Evolutionary conservation across 1,140 invertebrate genomes (phyloP), one percentile per base, ranked within the genome.

Genomic region (Antheraea mylitta): DNA sequence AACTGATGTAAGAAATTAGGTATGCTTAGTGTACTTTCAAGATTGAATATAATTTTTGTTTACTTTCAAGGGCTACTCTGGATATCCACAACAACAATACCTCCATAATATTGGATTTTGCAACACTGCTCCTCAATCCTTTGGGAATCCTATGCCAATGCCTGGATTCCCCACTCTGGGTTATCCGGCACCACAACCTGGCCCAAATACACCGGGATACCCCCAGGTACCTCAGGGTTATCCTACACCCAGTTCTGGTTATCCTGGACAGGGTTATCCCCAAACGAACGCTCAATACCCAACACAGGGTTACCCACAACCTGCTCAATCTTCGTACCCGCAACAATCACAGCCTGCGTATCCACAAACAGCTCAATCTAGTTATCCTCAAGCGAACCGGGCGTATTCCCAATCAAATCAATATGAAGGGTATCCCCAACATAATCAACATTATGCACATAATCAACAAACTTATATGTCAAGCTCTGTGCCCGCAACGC

Each of bases 21-120:
- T 16, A 16, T 53, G 45, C 16, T 6, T 53, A 53, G 45, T 6
- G 1, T 53, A 53, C 13, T 53, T 53, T 0, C 13, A 13, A 36
- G 9, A 61, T 36, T 22, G 60, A 61, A 11, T 18, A 7, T 61
- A 61, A 61, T 74, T 77, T 82, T 86, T 67, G 30, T 89, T 91
- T 92, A 81, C 70, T 90, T 87, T 91, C 75, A 92, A 93, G 92
- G 92, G 92, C 75, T 87, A 86, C 80, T 81, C 86, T 22, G 81
- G 81, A 76, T 81, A 81, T 64, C 79, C 81, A 37, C 83, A 79
- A 73, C 85, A 85, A 71, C 86, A 78, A 71, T 93, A 92, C 71
- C 79, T 91, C 66, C 91, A 92, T 81, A 93, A 92, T 89, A 80
- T 93, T 70, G 92, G 92, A 80, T 92, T 91, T 87, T 75, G 72